Evolutionary conservation across 2,113 vertebrate species (phyloP), one percentile per base, ranked within the genome.

Genomic region (Gallinago media): DNA sequence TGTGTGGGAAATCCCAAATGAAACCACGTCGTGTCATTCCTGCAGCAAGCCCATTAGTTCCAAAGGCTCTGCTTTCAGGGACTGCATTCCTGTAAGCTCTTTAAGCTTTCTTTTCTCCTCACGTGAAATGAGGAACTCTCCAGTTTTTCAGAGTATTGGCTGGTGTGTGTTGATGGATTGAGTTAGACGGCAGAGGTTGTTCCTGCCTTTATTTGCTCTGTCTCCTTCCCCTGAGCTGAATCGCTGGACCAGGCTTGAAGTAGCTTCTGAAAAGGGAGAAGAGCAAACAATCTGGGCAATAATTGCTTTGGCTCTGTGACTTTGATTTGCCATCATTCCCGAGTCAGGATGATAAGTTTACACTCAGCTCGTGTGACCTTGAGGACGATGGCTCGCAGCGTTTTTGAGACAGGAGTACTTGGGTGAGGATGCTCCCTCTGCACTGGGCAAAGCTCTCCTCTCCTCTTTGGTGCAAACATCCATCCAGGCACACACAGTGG

Each of bases 301-400:
- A 47, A 92, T 73, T 85, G 88, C 85, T 85, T 44, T 75, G 85
- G 71, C 82, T 88, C 4, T 38, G 62, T 90, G 90, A 7, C 82
- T 95, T 56, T 16, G 8, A 3, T 34, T 78, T 77, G 54, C 54
- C 71, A 16, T 63, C 4, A 0, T 54, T 92, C 36, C 52, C 6
- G 55, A 78, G 52, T 44, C 67, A 44, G 52, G 44, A 68, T 50
- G 75, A 2, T 5, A 32, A 11, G 6, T 44, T 15, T 22, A 26
- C 6, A 38, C 21, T 78, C 26, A 59, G 5, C 27, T 70, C 50
- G 27, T 44, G 67, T 83, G 82, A 83, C 86, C 75, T 76, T 83
- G 65, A 31, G 85, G 31, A 20, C 1, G 34, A 22, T 2, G 26
- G 32, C 65, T 15, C 31, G 34, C 34, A 11, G 73, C 8, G 4